Evolutionary conservation across 2,888 invertebrate species (phyloP), one percentile per base, ranked within the genome.

Genomic region (Iselma pallidipennis): DNA sequence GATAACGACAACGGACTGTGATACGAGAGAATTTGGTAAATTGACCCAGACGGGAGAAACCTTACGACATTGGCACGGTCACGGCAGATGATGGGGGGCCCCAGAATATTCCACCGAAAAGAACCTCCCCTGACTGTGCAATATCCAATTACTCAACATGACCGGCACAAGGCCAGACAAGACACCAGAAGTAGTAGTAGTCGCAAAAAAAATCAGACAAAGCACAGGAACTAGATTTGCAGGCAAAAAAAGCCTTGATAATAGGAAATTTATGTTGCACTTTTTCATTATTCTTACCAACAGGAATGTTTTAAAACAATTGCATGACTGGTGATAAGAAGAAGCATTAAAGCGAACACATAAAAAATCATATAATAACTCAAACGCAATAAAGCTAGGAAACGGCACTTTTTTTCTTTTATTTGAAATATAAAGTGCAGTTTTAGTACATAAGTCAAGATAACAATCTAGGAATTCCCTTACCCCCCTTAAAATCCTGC

Each of bases 11-110:
- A 16, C 37, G 16, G 29, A 37, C 26, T 4, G 26, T 37, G 19
- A 55, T 45, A 55, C 4, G 54, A 55, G 65, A 67, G 62, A 68
- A 71, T 69, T 69, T 62, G 67, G 59, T 63, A 62, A 70, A 52
- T 57, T 58, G 49, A 50, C 37, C 59, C 59, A 59, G 59, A 59
- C 33, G 50, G 49, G 31, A 25, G 53, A 19, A 51, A 26, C 26
- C 48, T 51, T 37, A 25, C 53, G 55, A 45, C 37, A 37, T 37
- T 37, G 37, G 37, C 37, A 37, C 37, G 16, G 37, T 37, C 37
- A 16, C 6, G n/a, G 37, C 16, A 37, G 37, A 37, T 37, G 19
- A 37, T 37, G 37, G 37, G 37, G 37, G 37, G 37, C 7, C 16
- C 6, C 6, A 26, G 3, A 26, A 26, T 26, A 33, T 33, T 33